A percentile compares a stretch with the other conserved stretches of the same genome.
Evolutionary conservation across 2,888 invertebrate genomes (phyloP).

Genomic region (Oscheius sp.): DNA sequence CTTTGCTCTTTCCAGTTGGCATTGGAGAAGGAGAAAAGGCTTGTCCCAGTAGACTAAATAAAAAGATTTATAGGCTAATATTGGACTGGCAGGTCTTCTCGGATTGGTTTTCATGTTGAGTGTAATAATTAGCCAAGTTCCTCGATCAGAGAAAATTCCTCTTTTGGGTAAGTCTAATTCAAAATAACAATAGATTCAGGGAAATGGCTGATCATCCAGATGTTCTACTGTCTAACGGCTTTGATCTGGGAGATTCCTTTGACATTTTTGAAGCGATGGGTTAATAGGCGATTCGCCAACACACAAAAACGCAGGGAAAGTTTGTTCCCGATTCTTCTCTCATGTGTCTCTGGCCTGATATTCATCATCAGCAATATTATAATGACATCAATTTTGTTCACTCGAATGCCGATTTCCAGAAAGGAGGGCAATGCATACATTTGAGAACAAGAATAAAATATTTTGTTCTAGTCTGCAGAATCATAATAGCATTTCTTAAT

Average conservation of each 20-base stretch:
- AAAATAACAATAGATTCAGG: background rate
- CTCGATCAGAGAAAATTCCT: constrained; percentile 7
- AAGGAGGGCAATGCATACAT: too few relatives aligned
- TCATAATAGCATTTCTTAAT: background rate
- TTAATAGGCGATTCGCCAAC: background rate
- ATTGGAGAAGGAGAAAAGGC: constrained; percentile 21
- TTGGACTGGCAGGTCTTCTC: constrained; percentile 3
- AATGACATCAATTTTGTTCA: background rate
- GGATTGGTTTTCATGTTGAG: constrained; percentile 8
- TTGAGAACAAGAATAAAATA: too few relatives aligned
- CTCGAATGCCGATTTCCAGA: too few relatives aligned
- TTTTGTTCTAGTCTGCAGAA: background rate
- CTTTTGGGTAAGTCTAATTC: background rate
- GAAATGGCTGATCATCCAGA: constrained; percentile 24
- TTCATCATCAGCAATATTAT: background rate
- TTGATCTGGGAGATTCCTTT: constrained; percentile 8
- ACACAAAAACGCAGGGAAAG: too few relatives aligned
- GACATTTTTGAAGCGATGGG: background rate
- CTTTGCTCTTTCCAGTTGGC: constrained; percentile 5
- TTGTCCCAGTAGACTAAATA: too few relatives aligned
- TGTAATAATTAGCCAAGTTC: background rate
- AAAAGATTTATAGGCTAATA: background rate
- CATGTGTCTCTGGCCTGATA: background rate
- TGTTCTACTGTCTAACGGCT: constrained; percentile 5
- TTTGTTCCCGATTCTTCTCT: background rate